Evolutionary conservation across 2,888 invertebrate species (phyloP).

Genomic region (Yponomeuta plumbellus): DNA sequence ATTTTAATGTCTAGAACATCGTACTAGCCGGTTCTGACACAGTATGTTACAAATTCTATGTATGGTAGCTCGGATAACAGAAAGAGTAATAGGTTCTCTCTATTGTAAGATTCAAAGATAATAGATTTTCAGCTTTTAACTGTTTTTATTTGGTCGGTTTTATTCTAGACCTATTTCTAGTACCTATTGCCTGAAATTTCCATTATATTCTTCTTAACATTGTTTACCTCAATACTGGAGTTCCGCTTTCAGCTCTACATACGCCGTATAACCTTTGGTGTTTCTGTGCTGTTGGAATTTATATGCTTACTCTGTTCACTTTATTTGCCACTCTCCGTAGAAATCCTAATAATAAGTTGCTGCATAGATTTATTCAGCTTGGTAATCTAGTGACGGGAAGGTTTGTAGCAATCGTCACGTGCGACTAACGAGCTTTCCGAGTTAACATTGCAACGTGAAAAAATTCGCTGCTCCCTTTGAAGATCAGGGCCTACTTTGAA

Average conservation of each 20-base stretch:
- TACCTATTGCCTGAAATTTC: background rate
- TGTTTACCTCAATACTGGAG: background rate
- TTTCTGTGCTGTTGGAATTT: background rate
- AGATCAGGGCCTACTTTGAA: constrained; percentile 13
- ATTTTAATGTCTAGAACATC: too few species aligned
- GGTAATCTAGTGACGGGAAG: constrained; percentile 57
- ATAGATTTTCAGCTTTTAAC: too few species aligned
- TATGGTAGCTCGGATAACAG: too few species aligned
- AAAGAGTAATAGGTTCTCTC: too few species aligned
- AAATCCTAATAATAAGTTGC: background rate
- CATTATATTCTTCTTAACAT: background rate
- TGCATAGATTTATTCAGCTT: constrained; percentile 41
- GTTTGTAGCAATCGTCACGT: constrained; percentile 68
- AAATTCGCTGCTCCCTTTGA: constrained; percentile 45
- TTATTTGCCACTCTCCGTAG: background rate
- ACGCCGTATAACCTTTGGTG: background rate
- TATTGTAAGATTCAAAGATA: too few species aligned
- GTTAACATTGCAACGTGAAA: constrained; percentile 69
- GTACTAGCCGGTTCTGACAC: too few species aligned
- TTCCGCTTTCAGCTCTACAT: background rate
- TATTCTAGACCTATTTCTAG: too few species aligned
- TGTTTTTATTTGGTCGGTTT: too few species aligned
- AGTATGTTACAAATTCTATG: too few species aligned
- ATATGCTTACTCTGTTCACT: background rate
- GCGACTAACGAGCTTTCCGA: constrained; percentile 68